These are phyloP conservation scores for Tapirus indicus DNA, from an alignment of 2,797 vertebrate genomes.

Conservation along the genomic window DNA sequence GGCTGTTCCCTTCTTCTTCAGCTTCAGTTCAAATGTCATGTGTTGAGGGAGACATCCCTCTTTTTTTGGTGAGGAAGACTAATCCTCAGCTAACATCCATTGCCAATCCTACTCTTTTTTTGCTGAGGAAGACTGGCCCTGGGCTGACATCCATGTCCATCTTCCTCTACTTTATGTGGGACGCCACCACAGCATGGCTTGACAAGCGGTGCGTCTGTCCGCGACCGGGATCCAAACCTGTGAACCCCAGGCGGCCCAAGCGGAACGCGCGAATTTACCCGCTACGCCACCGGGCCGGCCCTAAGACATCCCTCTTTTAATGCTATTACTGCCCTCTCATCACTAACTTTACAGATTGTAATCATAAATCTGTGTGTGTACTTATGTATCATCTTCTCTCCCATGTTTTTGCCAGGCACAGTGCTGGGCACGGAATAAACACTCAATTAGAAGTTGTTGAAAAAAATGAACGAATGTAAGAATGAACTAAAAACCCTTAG, in stretches of 20 bases:
- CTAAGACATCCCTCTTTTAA: neutral
- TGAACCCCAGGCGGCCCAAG: too few relatives aligned
- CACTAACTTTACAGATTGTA: neutral
- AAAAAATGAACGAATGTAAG: neutral
- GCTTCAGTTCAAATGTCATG: neutral
- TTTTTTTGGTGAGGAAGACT: neutral
- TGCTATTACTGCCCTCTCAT: neutral
- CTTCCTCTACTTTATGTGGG: too few relatives aligned
- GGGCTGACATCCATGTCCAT: too few relatives aligned
- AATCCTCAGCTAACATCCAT: too few relatives aligned
- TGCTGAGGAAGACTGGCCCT: too few relatives aligned
- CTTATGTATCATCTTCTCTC: neutral
- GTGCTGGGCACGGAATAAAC: neutral
- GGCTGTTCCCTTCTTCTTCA: neutral
- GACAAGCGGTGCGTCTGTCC: too few relatives aligned
- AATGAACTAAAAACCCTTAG: neutral
- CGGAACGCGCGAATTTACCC: too few relatives aligned
- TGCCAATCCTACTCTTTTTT: too few relatives aligned
- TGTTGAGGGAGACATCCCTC: neutral
- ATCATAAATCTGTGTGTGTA: neutral
- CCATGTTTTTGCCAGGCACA: neutral
- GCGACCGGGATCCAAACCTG: too few relatives aligned
- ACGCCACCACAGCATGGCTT: too few relatives aligned
- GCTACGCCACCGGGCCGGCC: too few relatives aligned
- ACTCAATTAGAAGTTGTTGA: neutral